These are phyloP conservation scores for Uloborus plumipes DNA, from an alignment of 2,888 invertebrate species.

Conservation along the genomic window DNA sequence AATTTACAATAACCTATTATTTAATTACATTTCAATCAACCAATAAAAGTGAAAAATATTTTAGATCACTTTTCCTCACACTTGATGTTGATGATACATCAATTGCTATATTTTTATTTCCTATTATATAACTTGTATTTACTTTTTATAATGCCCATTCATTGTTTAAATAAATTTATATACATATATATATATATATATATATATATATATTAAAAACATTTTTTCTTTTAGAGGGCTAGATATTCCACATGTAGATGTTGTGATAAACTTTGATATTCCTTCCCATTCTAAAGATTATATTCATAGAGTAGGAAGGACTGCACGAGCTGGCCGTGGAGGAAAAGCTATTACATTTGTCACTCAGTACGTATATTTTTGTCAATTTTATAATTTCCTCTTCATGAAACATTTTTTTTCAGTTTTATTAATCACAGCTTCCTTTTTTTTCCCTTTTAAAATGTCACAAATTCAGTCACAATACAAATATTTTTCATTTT, in stretches of 20 bases:
- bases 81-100: neutral
- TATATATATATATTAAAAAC: too few species aligned
- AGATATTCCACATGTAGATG: slow-evolving; percentile 98
- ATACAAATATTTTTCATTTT: too few species aligned
- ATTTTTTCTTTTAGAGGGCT: slow-evolving; percentile 79
- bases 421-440: too few species aligned
- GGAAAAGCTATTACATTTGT: slow-evolving; percentile 97
- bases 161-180: too few species aligned
- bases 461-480: too few species aligned
- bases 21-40: too few species aligned
- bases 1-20: too few species aligned
- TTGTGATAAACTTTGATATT: slow-evolving; percentile 97
- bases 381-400: neutral
- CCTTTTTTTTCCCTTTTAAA: too few species aligned
- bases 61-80: neutral
- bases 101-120: too few species aligned
- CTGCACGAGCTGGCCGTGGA: slow-evolving; percentile 93
- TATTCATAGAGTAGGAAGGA: slow-evolving; percentile 96
- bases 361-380: slow-evolving; percentile 79
- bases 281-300: slow-evolving; percentile 99
- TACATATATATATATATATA: too few species aligned
- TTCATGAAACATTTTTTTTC: too few species aligned
- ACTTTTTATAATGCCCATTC: neutral
- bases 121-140: neutral
- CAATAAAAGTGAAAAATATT: neutral